A percentile compares a stretch with the other conserved stretches of the same genome.
phyloP scores from a whole-genome alignment of 30 jellyfish, hydroid and myxozoan species.

The Pelagia noctiluca region DNA sequence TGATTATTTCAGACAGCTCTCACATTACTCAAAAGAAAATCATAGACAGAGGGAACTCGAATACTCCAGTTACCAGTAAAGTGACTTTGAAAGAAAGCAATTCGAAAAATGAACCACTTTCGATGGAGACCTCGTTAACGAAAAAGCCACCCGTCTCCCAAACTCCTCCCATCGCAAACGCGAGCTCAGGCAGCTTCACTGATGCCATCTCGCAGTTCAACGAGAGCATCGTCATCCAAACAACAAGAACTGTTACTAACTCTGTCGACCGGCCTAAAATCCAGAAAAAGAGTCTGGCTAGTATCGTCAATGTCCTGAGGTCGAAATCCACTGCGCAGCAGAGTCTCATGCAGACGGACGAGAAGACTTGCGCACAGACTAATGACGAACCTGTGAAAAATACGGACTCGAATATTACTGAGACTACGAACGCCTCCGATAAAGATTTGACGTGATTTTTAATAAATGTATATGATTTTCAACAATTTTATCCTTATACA shows the following conservation, averaged over 20 bases:
- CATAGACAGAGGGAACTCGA: too few species aligned
- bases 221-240: slow-evolving; percentile 59
- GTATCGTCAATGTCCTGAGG: slow-evolving; percentile 62
- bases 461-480: slow-evolving; percentile 11
- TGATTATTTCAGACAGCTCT: too few species aligned
- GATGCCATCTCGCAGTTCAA: slow-evolving; percentile 62
- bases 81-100: too few species aligned
- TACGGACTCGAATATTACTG: slow-evolving; percentile 5
- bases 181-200: too few species aligned
- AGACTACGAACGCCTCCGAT: slow-evolving; percentile 27
- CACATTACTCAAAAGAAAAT: too few species aligned
- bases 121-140: too few species aligned
- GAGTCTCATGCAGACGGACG: slow-evolving; percentile 3
- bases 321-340: slow-evolving; percentile 63
- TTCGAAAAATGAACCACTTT: too few species aligned
- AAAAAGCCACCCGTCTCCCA: too few species aligned
- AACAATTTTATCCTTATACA: slow-evolving; percentile 44
- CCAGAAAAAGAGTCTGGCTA: slow-evolving; percentile 67
- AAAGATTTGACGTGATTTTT: slow-evolving; percentile 41
- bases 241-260: slow-evolving; percentile 58
- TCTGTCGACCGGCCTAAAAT: slow-evolving; percentile 62
- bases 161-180: too few species aligned
- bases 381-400: neutral
- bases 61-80: too few species aligned
- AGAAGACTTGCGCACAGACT: neutral